phyloP scores from a whole-genome alignment of 2,888 invertebrate species.

The Drosophila nigricruria region DNA sequence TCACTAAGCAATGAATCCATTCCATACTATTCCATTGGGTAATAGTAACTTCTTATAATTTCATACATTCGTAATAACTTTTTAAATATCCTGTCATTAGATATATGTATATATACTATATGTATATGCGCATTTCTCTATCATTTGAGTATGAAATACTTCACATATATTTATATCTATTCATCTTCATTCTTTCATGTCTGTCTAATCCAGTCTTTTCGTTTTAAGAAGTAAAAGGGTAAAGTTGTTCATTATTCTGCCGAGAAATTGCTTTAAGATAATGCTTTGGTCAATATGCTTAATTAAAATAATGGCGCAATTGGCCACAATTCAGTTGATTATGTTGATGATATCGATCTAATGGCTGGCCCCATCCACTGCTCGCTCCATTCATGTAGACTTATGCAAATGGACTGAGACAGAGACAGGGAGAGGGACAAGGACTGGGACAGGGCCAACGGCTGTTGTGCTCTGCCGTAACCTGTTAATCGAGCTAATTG shows the following conservation, averaged over 20 bases:
- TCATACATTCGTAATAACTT: background rate
- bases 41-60: no score
- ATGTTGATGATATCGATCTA: conserved; percentile 61
- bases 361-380: conserved; percentile 9
- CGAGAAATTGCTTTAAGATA: conserved; percentile 36
- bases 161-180: no score
- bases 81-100: background rate
- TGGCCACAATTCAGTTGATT: conserved; percentile 45
- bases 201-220: no score
- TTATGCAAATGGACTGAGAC: conserved; percentile 52
- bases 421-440: background rate
- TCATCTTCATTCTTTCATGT: no score
- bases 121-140: no score
- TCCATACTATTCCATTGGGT: no score
- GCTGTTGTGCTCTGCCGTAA: conserved; percentile 41
- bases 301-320: conserved; percentile 52
- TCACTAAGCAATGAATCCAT: no score
- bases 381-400: background rate
- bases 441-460: conserved; percentile 10
- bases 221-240: no score
- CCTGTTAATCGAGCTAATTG: conserved; percentile 82
- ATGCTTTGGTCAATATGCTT: conserved; percentile 41
- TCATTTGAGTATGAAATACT: no score
- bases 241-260: background rate
- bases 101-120: no score